Conservation (phyloP, 64 coral and sea anemone species). For the Exaiptasia diaphana region DNA sequence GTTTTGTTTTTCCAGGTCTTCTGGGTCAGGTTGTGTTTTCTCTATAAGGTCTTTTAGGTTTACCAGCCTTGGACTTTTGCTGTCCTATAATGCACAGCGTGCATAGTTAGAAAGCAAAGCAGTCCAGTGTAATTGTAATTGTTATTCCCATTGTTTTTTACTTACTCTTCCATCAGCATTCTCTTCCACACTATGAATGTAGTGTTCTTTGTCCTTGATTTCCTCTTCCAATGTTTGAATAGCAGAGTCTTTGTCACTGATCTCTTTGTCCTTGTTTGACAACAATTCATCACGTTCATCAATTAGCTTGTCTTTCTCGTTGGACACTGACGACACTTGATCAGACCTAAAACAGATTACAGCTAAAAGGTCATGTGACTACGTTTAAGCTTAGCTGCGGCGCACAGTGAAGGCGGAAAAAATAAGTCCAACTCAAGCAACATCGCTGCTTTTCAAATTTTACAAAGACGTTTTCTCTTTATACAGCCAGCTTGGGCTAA, state of each 20-base stretch:
- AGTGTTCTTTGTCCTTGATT: constrained; percentile 85
- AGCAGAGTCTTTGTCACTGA: constrained; percentile 67
- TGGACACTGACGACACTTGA: constrained; percentile 51
- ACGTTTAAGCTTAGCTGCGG: not conserved
- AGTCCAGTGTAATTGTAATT: not conserved
- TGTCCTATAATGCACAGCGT: constrained; percentile 24
- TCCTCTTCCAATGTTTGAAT: constrained; percentile 79
- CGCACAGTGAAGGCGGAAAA: no score
- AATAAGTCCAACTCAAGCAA: no score
- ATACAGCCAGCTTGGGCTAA: no score
- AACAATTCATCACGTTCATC: constrained; percentile 81
- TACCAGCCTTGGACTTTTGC: constrained; percentile 10
- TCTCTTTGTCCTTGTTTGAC: constrained; percentile 52
- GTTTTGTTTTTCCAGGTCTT: constrained; percentile 66
- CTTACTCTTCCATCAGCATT: constrained; percentile 27
- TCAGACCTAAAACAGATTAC: constrained; percentile 49
- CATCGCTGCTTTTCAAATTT: no score
- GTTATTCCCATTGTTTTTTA: no score
- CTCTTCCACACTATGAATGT: constrained; percentile 69
- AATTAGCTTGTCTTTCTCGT: constrained; percentile 87
- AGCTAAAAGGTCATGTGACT: not conserved
- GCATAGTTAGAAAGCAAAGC: not conserved
- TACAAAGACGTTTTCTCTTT: no score
- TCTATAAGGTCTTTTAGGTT: constrained; percentile 82
- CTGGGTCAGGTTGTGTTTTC: constrained; percentile 44